Evolutionary conservation across 2,113 vertebrate genomes (phyloP), one percentile per base, ranked within the genome.

Genomic region (Coracopsis vasa): DNA sequence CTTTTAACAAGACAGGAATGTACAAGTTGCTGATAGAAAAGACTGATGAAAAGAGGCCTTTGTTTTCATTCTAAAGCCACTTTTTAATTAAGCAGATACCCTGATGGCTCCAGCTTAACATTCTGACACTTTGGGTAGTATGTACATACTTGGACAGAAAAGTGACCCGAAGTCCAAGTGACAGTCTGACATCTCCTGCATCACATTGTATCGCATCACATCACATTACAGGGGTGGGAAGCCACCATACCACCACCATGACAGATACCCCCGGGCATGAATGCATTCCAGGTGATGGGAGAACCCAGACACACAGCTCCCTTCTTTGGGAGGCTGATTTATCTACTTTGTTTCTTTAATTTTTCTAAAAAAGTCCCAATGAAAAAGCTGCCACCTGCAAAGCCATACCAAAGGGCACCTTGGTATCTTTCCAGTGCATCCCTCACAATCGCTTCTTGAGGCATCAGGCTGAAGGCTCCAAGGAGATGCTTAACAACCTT

Each of bases 31-130:
- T 80, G 72, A 69, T 50, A 74, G 70, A 62, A 53, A 97, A 95
- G 62, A 65, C 42, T 39, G 50, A 89, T 4, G 4, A 74, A 54
- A 19, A 42, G 65, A 69, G 33, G 44, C 71, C 72, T 84, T 92
- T 37, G 56, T 90, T 97, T 97, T 95, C 87, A 92, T 64, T 80
- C 78, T 80, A 91, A 96, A 96, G 37, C 27, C 33, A 39, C 64
- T 67, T 94, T 35, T 84, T 1, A 2, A 62, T 65, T 35, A 41
- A 48, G 37, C 7, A 35, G 50, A 60, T 60, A 47, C 10, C 18
- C 21, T 70, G 16, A 17, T 44, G 42, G 31, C 20, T 19, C 23
- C 20, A 31, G 14, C 60, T 86, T 67, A 69, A 42, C 25, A 9
- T 50, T 62, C 39, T 71, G 53, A 10, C 56, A 81, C 53, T 78